Evolutionary conservation across 2,888 invertebrate genomes (phyloP), one percentile per base, ranked within the genome.

Genomic region (Azorinus chamasolen): DNA sequence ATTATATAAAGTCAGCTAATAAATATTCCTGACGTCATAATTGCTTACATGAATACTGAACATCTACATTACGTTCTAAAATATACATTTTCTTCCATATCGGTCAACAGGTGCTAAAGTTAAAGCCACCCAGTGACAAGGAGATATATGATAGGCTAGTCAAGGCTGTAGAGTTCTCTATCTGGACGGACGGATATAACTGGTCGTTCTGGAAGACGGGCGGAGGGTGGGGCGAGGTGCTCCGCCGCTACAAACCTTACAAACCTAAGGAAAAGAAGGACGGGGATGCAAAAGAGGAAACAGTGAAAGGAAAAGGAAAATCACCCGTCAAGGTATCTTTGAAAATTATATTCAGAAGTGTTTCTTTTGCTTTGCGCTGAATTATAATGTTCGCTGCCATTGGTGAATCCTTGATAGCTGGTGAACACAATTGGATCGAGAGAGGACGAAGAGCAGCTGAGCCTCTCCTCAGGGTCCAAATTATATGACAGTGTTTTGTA

Each of bases 191-290:
- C 57, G 89, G 89, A 4, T 90, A 89, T 65, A 77, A 87, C 68
- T 88, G 88, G 88, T 83, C 86, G 1, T 88, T 84, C 70, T 86
- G 83, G 83, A 88, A 88, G 55, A 86, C 81, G 0, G 87, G 83
- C 2, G 89, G 90, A 32, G 89, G 90, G 4, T 90, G 90, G 90
- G 80, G 59, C 1, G 79, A 83, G 43, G 90, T 90, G 18, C 75
- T 90, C 5, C 59, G 71, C 3, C 59, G 84, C 22, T 89, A 89
- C 74, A 82, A 79, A 51, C 85, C 83, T 16, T 83, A 78, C 53
- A 81, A 50, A 27, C 83, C 73, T 1, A 85, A 85, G 55, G 79
- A 74, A 6, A 75, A 77, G 64, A 83, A 81, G 53, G 77, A 75
- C 32, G 63, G 27, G 14, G 66, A 54, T 6, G 54, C 25, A 14